A percentile compares a stretch with the other conserved stretches of the same genome.
Evolutionary conservation across 2,888 invertebrate genomes (phyloP).

Genomic region (Parnassius orleans): DNA sequence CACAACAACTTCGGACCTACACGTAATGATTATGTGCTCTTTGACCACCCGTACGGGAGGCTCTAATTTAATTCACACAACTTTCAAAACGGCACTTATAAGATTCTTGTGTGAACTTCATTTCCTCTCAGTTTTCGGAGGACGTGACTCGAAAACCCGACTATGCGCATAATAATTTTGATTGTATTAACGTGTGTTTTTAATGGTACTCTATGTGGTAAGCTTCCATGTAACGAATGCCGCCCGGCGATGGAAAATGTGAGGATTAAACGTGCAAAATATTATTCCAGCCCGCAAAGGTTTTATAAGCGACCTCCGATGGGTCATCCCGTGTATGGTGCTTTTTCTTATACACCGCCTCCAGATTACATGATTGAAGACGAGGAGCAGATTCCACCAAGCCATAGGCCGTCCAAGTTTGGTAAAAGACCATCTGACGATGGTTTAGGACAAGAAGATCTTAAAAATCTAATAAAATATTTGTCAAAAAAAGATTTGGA

Average conservation of each 20-base stretch:
- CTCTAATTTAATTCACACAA: conserved; percentile 68
- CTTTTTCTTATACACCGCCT: conserved; percentile 62
- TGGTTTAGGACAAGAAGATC: conserved; percentile 60
- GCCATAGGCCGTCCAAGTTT: conserved; percentile 52
- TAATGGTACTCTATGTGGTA: conserved; percentile 43
- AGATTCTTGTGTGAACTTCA: conserved; percentile 48
- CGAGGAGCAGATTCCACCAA: conserved; percentile 39
- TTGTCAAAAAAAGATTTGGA: conserved; percentile 67
- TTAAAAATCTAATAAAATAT: conserved; percentile 62
- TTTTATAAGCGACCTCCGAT: conserved; percentile 57
- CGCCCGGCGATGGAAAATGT: conserved; percentile 37
- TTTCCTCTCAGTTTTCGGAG: conserved; percentile 62
- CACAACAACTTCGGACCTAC: conserved; percentile 28
- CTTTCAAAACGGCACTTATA: conserved; percentile 71
- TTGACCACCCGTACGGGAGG: conserved; percentile 29
- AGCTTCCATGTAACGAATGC: conserved; percentile 36
- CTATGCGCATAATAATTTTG: conserved; percentile 32
- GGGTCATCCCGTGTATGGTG: conserved; percentile 43
- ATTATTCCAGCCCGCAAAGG: conserved; percentile 50
- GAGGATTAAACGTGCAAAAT: conserved; percentile 63
- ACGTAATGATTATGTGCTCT: too few relatives aligned
- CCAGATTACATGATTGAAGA: conserved; percentile 48
- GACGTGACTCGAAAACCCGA: conserved; percentile 27
- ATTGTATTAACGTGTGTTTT: conserved; percentile 45
- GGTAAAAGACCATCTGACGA: conserved; percentile 55